A percentile compares a stretch with the other conserved stretches of the same genome.
Conservation (phyloP, 2,113 vertebrate species). For the Daubentonia madagascariensis region DNA sequence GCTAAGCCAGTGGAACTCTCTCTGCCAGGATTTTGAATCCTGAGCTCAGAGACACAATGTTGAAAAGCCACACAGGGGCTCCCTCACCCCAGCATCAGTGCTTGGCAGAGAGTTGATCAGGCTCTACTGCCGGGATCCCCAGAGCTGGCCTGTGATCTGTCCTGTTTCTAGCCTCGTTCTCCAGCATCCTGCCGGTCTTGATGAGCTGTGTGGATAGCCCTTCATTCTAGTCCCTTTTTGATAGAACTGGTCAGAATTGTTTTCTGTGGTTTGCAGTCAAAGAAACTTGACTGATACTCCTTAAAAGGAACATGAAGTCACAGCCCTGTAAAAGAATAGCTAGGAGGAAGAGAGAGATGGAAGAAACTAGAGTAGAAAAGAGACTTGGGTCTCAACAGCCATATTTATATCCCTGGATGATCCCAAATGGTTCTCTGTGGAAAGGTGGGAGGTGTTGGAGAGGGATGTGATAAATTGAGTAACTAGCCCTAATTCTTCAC, state of each 20-base stretch:
- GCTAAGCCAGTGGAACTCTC: background rate
- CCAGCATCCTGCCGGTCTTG: background rate
- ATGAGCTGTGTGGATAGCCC: background rate
- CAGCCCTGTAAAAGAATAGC: background rate
- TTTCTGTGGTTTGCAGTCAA: background rate
- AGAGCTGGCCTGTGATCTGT: background rate
- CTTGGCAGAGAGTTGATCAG: background rate
- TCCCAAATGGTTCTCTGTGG: background rate
- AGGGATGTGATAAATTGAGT: background rate
- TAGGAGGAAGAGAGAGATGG: background rate
- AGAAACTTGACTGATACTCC: background rate
- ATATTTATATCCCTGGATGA: background rate
- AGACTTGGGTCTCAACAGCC: background rate
- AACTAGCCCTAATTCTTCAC: background rate
- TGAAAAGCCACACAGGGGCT: background rate
- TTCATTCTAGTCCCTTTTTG: background rate
- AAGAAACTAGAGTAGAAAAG: background rate
- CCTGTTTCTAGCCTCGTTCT: background rate
- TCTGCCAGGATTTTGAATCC: background rate
- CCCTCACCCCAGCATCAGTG: background rate
- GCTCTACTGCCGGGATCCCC: background rate
- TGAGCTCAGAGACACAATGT: background rate
- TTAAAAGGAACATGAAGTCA: constrained; percentile 1
- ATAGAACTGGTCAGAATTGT: background rate
- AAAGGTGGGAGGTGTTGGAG: background rate